Base-by-base conservation (phyloP, 2,797 vertebrate species). In the Gymnoscopelus microlampas region DNA sequence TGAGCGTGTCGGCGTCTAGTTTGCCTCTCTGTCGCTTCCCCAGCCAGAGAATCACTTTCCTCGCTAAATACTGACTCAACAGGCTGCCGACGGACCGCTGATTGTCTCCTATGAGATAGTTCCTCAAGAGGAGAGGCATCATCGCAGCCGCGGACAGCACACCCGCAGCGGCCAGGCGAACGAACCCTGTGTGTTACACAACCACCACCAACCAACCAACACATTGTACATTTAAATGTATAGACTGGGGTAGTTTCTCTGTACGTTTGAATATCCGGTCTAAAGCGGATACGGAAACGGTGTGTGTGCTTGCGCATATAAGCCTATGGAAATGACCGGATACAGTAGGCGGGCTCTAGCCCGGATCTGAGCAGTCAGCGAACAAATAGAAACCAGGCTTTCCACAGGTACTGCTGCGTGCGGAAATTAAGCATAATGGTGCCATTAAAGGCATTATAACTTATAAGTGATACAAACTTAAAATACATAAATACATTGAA, bases 1-100 rank as follows among this genome's bases (percentile, higher is more conserved):
- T 81, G 15, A 58, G 69, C 0, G 94, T 94, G 53, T 91, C 94
- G 5, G 69, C 74, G 44, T 96, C 94, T 13, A 97, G 89, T 44
- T 76, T 92, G 59, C 64, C 23, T 24, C 90, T 91, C 82, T 94
- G 93, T 63, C 90, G 73, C 68, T 70, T 66, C 0, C 94, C 93
- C 47, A 90, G 82, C 81, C 90, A 87, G 57, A 68, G 44, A 73
- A 95, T 78, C 0, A 23, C 60, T 35, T 84, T 84, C 47, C 80
- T 44, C 0, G 82, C 78, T 23, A 93, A 1, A 3, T 77, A 88
- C 53, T 95, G 94, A 63, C 85, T 64, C 11, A 95, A 62, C 35
- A 88, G 15, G 2, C 83, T 68, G 63, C 88, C 63, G 5, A 88
- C 8, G 0, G 89, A 73, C 60, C 54, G 84, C 5, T 26, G 59